Evolutionary conservation across 2,888 invertebrate species (phyloP), one percentile per base, ranked within the genome.

Genomic region (Mamestra brassicae): DNA sequence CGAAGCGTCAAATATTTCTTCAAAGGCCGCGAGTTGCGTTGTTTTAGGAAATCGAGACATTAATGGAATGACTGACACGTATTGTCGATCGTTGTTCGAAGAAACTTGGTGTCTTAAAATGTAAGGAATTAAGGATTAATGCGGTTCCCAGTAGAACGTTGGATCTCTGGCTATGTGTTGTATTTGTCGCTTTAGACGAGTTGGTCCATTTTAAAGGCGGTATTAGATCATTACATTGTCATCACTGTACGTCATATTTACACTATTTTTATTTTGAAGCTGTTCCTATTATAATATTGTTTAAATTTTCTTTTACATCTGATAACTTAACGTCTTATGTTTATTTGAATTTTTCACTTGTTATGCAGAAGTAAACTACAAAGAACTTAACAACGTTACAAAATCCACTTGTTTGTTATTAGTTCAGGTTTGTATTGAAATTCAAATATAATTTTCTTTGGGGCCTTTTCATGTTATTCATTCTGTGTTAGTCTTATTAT

Each of bases 31-130:
- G 90, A 91, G 91, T 88, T 87, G 92, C 91, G 90, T 90, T 92
- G 93, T 95, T 96, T 95, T 93, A 89, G 91, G 95, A 94, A 96
- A 95, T 92, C 92, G 90, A 90, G 91, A 92, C 93, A 93, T 94
- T 94, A 95, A 92, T 95, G 92, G 94, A 95, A 96, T 95, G 94
- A 93, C 95, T 94, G 95, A 95, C 96, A 94, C 95, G 91, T 94
- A 92, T 93, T 92, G 92, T 92, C 87, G 90, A 92, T 88, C 88
- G 86, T 83, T 85, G 85, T 96, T 95, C 95, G 90, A 86, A 89
- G 95, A 96, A 96, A 87, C 86, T 81, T 85, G 85, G 86, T 86
- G 91, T 89, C 87, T 91, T 86, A 82, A 92, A 93, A 94, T 94
- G 90, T 92, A 78, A 88, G 85, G 93, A 91, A 95, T 95, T 90